A percentile compares a stretch with the other conserved stretches of the same genome.
These are phyloP conservation scores for Ichneumoninae sp. DNA, from an alignment of 2,888 invertebrate genomes.

Conservation along the genomic window DNA sequence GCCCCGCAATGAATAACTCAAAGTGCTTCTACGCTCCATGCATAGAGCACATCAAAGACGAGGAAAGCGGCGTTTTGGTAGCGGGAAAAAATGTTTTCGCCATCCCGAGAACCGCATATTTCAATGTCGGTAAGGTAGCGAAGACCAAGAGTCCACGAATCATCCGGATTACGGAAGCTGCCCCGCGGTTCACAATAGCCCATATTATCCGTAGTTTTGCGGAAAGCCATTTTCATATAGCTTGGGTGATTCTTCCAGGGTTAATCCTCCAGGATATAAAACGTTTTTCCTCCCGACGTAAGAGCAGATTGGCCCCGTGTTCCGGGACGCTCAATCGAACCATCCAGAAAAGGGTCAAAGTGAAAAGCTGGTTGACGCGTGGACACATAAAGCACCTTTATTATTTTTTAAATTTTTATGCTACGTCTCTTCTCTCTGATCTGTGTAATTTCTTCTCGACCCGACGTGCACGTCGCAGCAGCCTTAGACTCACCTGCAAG, in stretches of 20 bases:
- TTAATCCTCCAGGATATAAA: neutral
- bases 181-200: too few species aligned
- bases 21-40: neutral
- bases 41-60: neutral
- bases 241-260: neutral
- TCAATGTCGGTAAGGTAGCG: neutral
- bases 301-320: neutral
- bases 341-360: neutral
- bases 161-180: neutral
- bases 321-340: neutral
- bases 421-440: slow-evolving; percentile 22
- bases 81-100: too few species aligned
- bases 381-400: slow-evolving; percentile 11
- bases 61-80: too few species aligned
- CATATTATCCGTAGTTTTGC: too few species aligned
- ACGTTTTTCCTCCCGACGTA: neutral
- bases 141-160: neutral
- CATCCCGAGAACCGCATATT: too few species aligned
- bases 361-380: slow-evolving; percentile 6
- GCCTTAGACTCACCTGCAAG: neutral
- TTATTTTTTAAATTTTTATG: neutral
- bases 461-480: neutral
- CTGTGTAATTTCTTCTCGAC: slow-evolving; percentile 18
- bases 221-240: too few species aligned
- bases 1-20: slow-evolving; percentile 6